Conservation (phyloP, 2,113 vertebrate species). For the Mirounga angustirostris region DNA sequence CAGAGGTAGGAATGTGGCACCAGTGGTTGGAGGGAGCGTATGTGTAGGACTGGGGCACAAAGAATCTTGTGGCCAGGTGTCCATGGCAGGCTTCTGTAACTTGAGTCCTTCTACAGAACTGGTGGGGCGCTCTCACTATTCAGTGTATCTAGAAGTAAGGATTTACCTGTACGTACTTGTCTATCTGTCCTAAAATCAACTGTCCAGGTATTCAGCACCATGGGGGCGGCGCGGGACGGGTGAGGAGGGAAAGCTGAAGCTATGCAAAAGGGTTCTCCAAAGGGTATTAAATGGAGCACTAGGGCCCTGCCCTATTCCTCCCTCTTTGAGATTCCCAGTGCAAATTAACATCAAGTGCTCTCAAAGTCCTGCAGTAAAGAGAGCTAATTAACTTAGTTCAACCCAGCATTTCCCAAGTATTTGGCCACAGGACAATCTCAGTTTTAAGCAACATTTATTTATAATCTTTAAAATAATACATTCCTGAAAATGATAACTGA, state of each 20-base stretch:
- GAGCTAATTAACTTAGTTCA: not conserved
- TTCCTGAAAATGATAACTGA: not conserved
- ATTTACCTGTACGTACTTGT: not conserved
- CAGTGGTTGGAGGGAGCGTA: not conserved
- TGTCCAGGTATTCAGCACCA: not conserved
- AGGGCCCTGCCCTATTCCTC: not conserved
- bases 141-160: not conserved
- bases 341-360: not conserved
- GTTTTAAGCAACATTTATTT: not conserved
- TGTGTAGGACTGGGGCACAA: not conserved
- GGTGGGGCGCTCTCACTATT: not conserved
- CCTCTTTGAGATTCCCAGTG: not conserved
- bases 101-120: not conserved
- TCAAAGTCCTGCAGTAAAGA: not conserved
- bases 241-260: not conserved
- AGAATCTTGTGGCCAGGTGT: not conserved
- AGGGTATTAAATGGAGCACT: not conserved
- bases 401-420: conserved; percentile 4
- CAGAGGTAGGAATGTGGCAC: not conserved
- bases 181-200: not conserved
- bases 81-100: not conserved
- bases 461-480: not conserved
- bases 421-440: not conserved
- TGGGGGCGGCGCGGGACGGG: not conserved
- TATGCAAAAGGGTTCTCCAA: not conserved